Evolutionary conservation across 2,888 invertebrate genomes (phyloP), one percentile per base, ranked within the genome.

Genomic region (Trisateles emortualis): DNA sequence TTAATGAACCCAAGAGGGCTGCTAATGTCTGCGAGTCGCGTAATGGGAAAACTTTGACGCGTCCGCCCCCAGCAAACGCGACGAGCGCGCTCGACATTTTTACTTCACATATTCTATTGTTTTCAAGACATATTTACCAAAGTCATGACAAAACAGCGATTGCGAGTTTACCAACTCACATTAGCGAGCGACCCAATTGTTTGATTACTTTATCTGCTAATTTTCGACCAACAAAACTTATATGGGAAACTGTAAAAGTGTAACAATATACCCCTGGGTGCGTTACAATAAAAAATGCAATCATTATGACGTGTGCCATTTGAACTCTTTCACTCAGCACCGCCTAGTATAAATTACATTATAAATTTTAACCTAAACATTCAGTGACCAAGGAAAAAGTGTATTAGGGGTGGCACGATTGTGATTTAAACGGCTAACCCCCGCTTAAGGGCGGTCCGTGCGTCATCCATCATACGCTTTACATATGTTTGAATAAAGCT

Each of bases 401-500:
- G 78, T 80, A 81, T 85, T 86, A 84, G 81, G 88, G 91, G 81
- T 76, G 78, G 72, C 75, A 76, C 80, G 90, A 91, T 92, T 85
- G 87, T 89, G 87, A 91, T 89, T 92, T 92, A 91, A 92, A 89
- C 87, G 86, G 81, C 84, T 78, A 81, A 83, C 89, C 86, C 86
- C 85, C 82, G 82, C 73, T 73, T 71, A 77, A 77, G 87, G 87
- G 87, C 82, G 84, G 83, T 84, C 78, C 72, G 64, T 72, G 83
- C 76, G 85, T 85, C 92, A 93, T 93, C 93, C 90, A 93, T 93
- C 93, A 93, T 91, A 88, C 87, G 93, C 93, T 93, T 93, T 93
- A 93, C 93, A 93, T 93, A 93, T 93, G 93, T 93, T 93, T 92
- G 91, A 90, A 90, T 92, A 92, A 93, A 92, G 90, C 93, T 83